Evolutionary conservation across 2,888 invertebrate species (phyloP), one percentile per base, ranked within the genome.

Genomic region (Galeruca laticollis): DNA sequence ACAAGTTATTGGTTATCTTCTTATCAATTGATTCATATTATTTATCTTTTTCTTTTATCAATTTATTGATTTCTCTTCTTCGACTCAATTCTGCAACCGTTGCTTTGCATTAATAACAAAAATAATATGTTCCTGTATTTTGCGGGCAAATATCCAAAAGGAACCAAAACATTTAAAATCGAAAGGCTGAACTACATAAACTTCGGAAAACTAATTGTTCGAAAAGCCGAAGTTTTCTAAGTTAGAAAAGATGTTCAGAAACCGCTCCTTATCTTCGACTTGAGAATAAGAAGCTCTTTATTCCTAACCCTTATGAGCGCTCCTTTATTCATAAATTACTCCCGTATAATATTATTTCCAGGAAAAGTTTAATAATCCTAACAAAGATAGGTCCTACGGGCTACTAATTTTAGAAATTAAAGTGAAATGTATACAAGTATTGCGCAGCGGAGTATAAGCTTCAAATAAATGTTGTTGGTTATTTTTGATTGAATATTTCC

Each of bases 161-260:
- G 18, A 43, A 56, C 65, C 47, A 65, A 57, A 65, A 65, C 49
- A 57, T 35, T 43, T 63, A 43, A 33, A 57, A 13, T 57, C 10
- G 13, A 20, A 57, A 31, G 18, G 56, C 10, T 57, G 56, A 35
- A 35, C 18, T 57, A 65, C 65, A 31, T 43, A 57, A 57, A 65
- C 57, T 65, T 49, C 10, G 43, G 57, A 35, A 65, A 65, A 65
- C 57, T 56, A 65, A 65, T 65, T 65, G 65, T 65, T 65, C 57
- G 65, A 47, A 65, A 64, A 64, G 31, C 43, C 35, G 26, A 63
- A 54, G 54, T 65, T 65, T 57, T 43, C 33, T 57, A 49, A 65
- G 47, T 65, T 57, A 47, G 65, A 57, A 65, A 43, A 65, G 57
- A 65, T 65, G 65, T 47, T 56, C 49, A 31, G 20, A 64, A 43